Evolutionary conservation across 2,113 vertebrate species (phyloP).

Genomic region (Amblyopsis rosae): DNA sequence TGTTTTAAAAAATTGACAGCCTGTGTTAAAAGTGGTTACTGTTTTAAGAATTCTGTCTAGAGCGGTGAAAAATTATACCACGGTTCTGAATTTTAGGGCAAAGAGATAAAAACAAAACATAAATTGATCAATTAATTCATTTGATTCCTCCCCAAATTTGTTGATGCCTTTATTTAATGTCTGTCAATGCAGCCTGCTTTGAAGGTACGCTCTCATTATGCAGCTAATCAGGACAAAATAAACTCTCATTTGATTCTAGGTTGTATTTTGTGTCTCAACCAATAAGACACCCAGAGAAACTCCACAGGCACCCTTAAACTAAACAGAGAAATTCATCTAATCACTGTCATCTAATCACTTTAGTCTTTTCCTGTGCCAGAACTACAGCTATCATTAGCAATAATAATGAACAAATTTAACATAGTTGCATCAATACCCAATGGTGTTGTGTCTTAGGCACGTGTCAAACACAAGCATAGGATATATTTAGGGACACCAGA

Average conservation of each 20-base stretch:
- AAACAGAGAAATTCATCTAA: slow-evolving; percentile 29
- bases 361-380: slow-evolving; percentile 25
- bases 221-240: slow-evolving; percentile 48
- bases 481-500: too few relatives aligned
- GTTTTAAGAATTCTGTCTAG: too few relatives aligned
- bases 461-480: too few relatives aligned
- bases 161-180: slow-evolving; percentile 28
- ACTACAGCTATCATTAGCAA: slow-evolving; percentile 34
- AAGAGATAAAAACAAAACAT: not conserved
- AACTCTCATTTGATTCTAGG: slow-evolving; percentile 17
- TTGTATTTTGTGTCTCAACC: slow-evolving; percentile 48
- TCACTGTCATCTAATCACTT: slow-evolving; percentile 33
- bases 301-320: slow-evolving; percentile 28
- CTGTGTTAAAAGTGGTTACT: too few relatives aligned
- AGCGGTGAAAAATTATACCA: too few relatives aligned
- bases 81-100: too few relatives aligned
- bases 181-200: not conserved
- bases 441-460: too few relatives aligned
- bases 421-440: not conserved
- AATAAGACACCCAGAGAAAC: slow-evolving; percentile 20
- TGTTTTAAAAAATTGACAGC: too few relatives aligned
- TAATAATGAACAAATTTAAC: slow-evolving; percentile 14
- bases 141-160: slow-evolving; percentile 22
- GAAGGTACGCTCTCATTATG: slow-evolving; percentile 17
- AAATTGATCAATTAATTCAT: slow-evolving; percentile 36